Evolutionary conservation across 1,140 invertebrate genomes (phyloP).

Genomic region (Drosophila parabipectinata): DNA sequence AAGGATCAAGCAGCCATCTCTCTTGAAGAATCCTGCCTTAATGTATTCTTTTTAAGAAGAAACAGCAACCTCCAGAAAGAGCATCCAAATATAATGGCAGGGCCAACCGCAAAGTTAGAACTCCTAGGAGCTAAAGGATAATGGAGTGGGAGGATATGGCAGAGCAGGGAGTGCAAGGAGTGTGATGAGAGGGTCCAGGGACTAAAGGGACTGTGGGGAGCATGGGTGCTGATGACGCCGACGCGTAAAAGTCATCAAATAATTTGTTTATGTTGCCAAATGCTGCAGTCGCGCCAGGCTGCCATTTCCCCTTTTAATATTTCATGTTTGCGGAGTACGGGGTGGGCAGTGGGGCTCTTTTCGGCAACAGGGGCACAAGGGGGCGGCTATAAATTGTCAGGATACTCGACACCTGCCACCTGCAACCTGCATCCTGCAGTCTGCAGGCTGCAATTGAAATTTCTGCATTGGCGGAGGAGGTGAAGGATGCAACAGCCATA

Average conservation of each 20-base stretch:
- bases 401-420: constrained; percentile 5
- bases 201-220: neutral
- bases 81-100: neutral
- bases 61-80: too few relatives aligned
- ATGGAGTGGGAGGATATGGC: neutral
- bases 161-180: neutral
- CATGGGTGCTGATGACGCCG: constrained; percentile 7
- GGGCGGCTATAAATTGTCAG: constrained; percentile 2
- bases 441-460: constrained; percentile 12
- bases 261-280: constrained; percentile 78
- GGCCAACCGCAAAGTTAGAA: constrained; percentile 5
- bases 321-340: constrained; percentile 34
- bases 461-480: neutral
- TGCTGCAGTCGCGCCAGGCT: constrained; percentile 33
- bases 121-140: neutral
- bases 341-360: too few relatives aligned
- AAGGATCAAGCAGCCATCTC: too few relatives aligned
- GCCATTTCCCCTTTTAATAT: constrained; percentile 36
- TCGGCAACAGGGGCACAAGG: neutral
- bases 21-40: too few relatives aligned
- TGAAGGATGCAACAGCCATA: constrained; percentile 25
- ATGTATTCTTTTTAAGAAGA: too few relatives aligned
- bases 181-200: neutral
- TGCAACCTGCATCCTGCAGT: constrained; percentile 3
- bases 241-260: constrained; percentile 72